These are phyloP conservation scores for Lethrus apterus DNA, from an alignment of 1,140 invertebrate genomes.

Conservation along the genomic window DNA sequence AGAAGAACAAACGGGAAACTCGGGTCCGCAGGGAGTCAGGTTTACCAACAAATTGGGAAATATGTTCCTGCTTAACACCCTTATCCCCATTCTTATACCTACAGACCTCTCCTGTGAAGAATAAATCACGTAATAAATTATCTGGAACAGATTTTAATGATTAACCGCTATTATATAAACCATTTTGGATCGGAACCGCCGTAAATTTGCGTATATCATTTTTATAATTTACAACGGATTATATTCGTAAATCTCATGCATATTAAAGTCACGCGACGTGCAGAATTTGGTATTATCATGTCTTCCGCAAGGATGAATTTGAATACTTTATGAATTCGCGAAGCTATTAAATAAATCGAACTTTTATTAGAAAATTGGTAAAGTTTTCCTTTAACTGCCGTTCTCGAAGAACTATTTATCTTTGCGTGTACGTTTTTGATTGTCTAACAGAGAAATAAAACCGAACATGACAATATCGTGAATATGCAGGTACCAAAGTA, in stretches of 20 bases:
- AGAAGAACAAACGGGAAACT: constrained; percentile 17
- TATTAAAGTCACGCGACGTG: constrained; percentile 28
- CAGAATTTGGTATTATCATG: constrained; percentile 24
- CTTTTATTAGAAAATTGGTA: constrained; percentile 22
- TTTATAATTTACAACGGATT: constrained; percentile 23
- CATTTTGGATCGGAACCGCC: constrained; percentile 6
- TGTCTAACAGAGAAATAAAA: constrained; percentile 13
- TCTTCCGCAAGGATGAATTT: constrained; percentile 26
- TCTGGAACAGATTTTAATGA: constrained; percentile 15
- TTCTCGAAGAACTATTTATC: constrained; percentile 8
- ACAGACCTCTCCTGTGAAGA: constrained; percentile 4
- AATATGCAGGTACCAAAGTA: constrained; percentile 13
- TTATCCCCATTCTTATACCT: constrained; percentile 15
- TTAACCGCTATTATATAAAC: constrained; percentile 11
- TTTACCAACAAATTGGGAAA: constrained; percentile 23
- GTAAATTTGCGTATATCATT: constrained; percentile 12
- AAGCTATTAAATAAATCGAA: constrained; percentile 26
- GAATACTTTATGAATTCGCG: constrained; percentile 23
- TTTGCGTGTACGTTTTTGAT: constrained; percentile 1
- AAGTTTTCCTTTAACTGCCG: neutral
- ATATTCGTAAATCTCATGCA: constrained; percentile 24
- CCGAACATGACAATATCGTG: constrained; percentile 10
- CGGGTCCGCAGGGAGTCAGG: constrained; percentile 16
- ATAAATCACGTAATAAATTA: constrained; percentile 24
- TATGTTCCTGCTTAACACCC: constrained; percentile 20